These are phyloP conservation scores for Drosophila pandora DNA, from an alignment of 1,140 invertebrate genomes.

Conservation along the genomic window DNA sequence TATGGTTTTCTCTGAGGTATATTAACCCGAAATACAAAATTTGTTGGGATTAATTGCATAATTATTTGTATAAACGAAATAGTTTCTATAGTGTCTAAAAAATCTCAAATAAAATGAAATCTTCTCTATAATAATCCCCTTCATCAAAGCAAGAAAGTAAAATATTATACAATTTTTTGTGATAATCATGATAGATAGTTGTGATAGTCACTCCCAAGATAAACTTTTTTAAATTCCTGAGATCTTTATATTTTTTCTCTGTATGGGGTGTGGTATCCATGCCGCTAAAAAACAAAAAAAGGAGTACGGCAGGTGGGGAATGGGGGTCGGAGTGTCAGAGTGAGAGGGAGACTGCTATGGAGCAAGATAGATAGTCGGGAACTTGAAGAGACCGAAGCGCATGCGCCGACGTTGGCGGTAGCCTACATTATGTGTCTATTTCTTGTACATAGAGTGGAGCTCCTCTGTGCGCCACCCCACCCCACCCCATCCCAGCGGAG, in stretches of 20 bases:
- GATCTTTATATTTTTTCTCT: neutral
- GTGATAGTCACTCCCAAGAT: no score
- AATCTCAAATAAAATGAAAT: no score
- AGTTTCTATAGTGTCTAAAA: no score
- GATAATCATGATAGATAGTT: no score
- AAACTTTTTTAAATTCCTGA: no score
- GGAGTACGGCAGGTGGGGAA: neutral
- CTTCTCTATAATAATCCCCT: no score
- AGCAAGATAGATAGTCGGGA: conserved; percentile 33
- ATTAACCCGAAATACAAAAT: no score
- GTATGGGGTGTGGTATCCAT: neutral
- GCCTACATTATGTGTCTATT: conserved; percentile 79
- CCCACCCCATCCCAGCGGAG: neutral
- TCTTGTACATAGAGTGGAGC: conserved; percentile 27
- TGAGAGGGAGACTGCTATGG: neutral
- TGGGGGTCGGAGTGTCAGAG: neutral
- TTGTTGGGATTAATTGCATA: no score
- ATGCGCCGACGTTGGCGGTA: conserved; percentile 55
- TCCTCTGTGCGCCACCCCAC: neutral
- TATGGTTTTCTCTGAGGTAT: no score
- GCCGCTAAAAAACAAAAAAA: neutral
- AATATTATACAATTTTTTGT: no score
- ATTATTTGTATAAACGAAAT: no score
- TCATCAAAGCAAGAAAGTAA: no score
- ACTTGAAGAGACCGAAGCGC: conserved; percentile 33